phyloP scores from a whole-genome alignment of 2,113 vertebrate genomes.

The Crotalus horridus region DNA sequence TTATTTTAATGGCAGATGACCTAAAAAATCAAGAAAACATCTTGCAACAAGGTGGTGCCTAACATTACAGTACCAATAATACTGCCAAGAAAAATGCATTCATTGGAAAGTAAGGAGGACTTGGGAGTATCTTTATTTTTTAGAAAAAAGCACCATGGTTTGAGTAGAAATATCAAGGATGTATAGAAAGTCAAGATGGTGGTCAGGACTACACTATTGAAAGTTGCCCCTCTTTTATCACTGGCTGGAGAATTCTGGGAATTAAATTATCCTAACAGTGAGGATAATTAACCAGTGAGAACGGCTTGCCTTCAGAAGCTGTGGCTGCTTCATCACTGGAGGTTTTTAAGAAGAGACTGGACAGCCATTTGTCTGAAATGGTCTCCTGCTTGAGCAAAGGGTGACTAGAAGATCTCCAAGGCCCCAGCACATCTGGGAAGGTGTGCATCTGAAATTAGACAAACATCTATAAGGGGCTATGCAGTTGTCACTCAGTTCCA shows the following conservation, averaged over 20 bases:
- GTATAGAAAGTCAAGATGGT: not conserved
- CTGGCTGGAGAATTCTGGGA: not conserved
- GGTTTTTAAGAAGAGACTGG: too few species aligned
- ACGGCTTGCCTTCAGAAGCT: too few species aligned
- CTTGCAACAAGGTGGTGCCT: not conserved
- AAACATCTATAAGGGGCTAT: not conserved
- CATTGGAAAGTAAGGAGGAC: not conserved
- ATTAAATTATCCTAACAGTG: not conserved
- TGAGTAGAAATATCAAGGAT: not conserved
- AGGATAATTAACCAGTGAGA: too few species aligned
- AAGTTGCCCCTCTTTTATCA: not conserved
- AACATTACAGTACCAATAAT: not conserved
- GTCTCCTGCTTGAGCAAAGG: too few species aligned
- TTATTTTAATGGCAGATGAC: not conserved
- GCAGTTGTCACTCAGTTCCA: not conserved
- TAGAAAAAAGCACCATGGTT: not conserved
- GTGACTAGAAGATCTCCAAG: too few species aligned
- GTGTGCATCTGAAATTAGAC: too few species aligned
- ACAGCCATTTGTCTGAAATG: too few species aligned
- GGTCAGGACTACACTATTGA: not conserved
- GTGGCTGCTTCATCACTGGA: too few species aligned
- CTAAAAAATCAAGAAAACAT: not conserved
- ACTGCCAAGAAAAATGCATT: not conserved
- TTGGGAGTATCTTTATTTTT: not conserved
- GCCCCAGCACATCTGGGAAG: too few species aligned